These are phyloP conservation scores for Gnathonemus echidnorhynchus DNA, from an alignment of 2,113 vertebrate species.

Conservation along the genomic window DNA sequence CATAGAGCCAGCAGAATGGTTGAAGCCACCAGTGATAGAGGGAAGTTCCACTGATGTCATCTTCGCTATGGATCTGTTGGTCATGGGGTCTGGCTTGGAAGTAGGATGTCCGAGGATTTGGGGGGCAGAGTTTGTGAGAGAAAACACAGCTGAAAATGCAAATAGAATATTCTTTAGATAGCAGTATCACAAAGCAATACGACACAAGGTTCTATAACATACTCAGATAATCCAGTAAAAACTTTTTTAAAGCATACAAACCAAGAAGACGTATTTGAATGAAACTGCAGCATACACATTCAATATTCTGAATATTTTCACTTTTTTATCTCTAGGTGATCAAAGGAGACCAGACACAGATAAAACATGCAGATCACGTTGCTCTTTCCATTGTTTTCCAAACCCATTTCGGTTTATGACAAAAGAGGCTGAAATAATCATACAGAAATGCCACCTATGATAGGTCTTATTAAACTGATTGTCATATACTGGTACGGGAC, in stretches of 20 bases:
- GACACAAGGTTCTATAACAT: not conserved
- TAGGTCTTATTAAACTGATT: not conserved
- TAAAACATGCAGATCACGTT: not conserved
- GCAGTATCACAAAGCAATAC: not conserved
- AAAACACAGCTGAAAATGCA: not conserved
- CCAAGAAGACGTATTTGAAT: not conserved
- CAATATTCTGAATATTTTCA: not conserved
- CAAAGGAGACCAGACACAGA: not conserved
- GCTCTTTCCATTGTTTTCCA: not conserved
- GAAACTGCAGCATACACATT: not conserved
- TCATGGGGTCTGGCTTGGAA: not conserved
- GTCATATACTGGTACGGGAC: not conserved
- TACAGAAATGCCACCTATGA: not conserved
- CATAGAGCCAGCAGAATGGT: conserved; percentile 10
- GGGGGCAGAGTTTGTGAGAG: not conserved
- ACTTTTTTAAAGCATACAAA: not conserved
- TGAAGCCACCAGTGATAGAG: not conserved
- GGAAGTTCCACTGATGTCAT: conserved; percentile 42
- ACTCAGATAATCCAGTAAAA: not conserved
- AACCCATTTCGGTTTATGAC: not conserved
- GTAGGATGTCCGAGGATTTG: not conserved
- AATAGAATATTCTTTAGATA: not conserved
- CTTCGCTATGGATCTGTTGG: conserved; percentile 3
- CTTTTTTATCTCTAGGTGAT: not conserved
- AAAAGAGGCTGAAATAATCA: not conserved